Base-by-base conservation (phyloP, 2,888 invertebrate species). In the Megaustenia siamemsis region DNA sequence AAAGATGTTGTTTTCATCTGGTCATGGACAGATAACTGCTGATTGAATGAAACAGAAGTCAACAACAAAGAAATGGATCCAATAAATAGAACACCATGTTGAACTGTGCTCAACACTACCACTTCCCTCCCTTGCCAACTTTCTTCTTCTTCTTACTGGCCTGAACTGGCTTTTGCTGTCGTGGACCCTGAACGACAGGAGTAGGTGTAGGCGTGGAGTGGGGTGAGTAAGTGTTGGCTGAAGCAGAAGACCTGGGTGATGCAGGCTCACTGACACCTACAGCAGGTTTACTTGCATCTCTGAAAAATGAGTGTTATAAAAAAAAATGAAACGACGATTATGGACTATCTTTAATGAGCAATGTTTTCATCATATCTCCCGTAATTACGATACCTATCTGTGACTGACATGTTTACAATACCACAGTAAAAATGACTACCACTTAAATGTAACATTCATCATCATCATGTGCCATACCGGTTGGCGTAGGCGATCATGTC, bases 141-240 rank as follows among this genome's bases (percentile, higher is more conserved):
- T 91, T 92, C 85, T 91, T 92, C 87, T 92, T 92, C 87, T 92
- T 91, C 86, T 91, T 92, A 85, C 90, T 90, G 10, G 90, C 90
- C 53, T 89, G 90, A 2, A 88, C 89, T 5, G 91, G 91, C 82
- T 90, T 91, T 83, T 92, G 91, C 83, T 91, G 91, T 32, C 92
- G 79, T 0, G 92, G 92, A 5, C 92, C 92, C 40, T 90, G 88
- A 24, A 76, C 28, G 21, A 86, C 87, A 28, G 88, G 73, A 4
- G 85, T 75, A 5, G 86, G 73, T 28, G 86, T 87, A 28, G 88
- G 69, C 3, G 86, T 76, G 8, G 85, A 69, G 28, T 88, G 86
- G 8, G 88, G 86, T n/a, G 87, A 86, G 45, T 88, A 38, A 80
- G 86, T 76, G 53, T 71, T 78, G 21, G 77, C 71, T 3, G 79